Base-by-base conservation (phyloP, 2,888 invertebrate genomes). In the Tenthredo scrophulariae region DNA sequence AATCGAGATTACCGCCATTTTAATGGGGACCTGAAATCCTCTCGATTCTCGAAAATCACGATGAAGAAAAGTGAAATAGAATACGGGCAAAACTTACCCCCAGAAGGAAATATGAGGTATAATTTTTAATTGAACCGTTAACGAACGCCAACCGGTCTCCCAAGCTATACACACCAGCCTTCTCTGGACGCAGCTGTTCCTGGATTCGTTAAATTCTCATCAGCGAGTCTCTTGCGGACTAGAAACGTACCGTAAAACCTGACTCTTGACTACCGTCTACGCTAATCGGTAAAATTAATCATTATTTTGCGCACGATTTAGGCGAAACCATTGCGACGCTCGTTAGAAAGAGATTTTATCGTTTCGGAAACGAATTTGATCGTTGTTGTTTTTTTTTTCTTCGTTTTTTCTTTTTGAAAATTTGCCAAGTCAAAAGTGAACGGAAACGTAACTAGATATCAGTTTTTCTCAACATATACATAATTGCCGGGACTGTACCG, bases 371-470 rank as follows among this genome's bases (percentile, higher is more conserved):
- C 9, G 13, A 62, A 62, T 62, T 26, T 62, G 26, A 10, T 62
- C 22, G 26, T 4, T 62, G 18, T 0, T 62, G 10, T 62, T 9
- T 62, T 13, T 26, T 10, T 62, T n/a, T 62, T 26, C n/a, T 4
- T 58, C 0, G 15, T 18, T 62, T 58, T 22, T 58, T 22, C 9
- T n/a, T 58, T 0, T 72, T 43, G 33, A 43, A 72, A 72, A 40
- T 37, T 72, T 33, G 22, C 18, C 40, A 77, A 62, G 26, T 62
- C n/a, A 26, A 40, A 58, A 62, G 18, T 83, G 15, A 83, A 88
- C 67, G 82, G 85, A 85, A 85, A 67, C 40, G 85, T 85, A 85
- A 85, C 85, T 54, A 46, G 85, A 85, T 72, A 54, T 54, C 67
- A 80, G 13, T 22, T 29, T n/a, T 43, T 22, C 62, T 62, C 4